Evolutionary conservation across 2,888 invertebrate species (phyloP).

Genomic region (Latheticus oryzae): DNA sequence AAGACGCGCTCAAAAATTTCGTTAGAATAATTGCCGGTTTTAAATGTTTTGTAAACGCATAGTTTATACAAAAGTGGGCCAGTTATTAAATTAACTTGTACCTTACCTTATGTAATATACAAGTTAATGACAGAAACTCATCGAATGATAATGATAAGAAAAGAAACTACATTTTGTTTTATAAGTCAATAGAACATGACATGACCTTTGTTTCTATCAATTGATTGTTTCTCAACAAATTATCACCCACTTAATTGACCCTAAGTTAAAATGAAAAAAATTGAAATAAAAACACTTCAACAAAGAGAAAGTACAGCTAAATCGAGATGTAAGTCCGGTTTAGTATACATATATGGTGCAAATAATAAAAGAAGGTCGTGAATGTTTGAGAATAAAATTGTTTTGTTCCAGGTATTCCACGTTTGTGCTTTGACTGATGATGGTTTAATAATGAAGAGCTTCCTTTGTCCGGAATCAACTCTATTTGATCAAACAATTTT

Average conservation of each 20-base stretch:
- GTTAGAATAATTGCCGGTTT: constrained; percentile 7
- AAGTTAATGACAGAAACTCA: constrained; percentile 22
- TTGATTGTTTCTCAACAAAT: constrained; percentile 17
- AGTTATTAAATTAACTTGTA: constrained; percentile 25
- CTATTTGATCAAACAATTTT: constrained; percentile 91
- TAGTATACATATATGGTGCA: constrained; percentile 36
- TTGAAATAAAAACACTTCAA: constrained; percentile 20
- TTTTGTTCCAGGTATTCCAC: constrained; percentile 81
- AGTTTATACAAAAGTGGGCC: constrained; percentile 30
- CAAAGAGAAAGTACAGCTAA: constrained; percentile 41
- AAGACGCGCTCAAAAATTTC: too few species aligned
- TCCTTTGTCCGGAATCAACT: constrained; percentile 91
- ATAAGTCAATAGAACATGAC: constrained; percentile 17
- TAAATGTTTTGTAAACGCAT: constrained; percentile 18
- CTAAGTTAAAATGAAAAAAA: too few species aligned
- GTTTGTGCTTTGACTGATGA: constrained; percentile 91
- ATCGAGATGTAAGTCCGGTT: constrained; percentile 37
- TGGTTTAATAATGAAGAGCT: constrained; percentile 90
- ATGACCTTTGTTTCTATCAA: constrained; percentile 16
- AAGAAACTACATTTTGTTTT: constrained; percentile 9
- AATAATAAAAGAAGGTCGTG: constrained; percentile 42
- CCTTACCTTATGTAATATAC: constrained; percentile 7
- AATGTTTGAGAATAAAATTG: constrained; percentile 31
- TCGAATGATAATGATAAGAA: constrained; percentile 18
- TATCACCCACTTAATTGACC: constrained; percentile 6